phyloP scores from a whole-genome alignment of 2,797 vertebrate genomes.

The Cossypha caffra region DNA sequence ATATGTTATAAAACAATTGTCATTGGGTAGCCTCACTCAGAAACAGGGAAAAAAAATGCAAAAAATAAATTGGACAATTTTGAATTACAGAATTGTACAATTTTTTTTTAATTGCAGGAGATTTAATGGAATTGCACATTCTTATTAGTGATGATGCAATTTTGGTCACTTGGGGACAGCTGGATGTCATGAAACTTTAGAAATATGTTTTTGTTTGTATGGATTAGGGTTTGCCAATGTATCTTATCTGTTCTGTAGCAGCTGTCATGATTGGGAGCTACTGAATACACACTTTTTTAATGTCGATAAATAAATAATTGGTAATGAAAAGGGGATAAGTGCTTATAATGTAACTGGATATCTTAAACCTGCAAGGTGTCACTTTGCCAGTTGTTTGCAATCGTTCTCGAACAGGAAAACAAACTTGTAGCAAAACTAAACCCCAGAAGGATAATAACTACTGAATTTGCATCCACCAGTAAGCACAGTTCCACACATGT shows the following conservation, averaged over 20 bases:
- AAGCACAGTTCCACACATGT: background rate
- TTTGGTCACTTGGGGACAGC: background rate
- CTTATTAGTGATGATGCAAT: background rate
- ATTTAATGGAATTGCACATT: background rate
- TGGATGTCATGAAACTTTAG: background rate
- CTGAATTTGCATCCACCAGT: background rate
- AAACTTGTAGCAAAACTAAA: background rate
- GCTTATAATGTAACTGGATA: background rate
- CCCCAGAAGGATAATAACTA: background rate
- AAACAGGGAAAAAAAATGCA: accelerated
- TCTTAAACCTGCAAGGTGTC: background rate
- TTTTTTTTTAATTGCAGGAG: background rate
- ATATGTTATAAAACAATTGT: background rate
- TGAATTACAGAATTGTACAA: background rate
- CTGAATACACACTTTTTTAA: background rate
- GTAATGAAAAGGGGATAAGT: background rate
- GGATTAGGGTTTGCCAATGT: background rate
- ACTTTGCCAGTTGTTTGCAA: background rate
- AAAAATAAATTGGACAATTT: accelerated
- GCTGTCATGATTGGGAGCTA: background rate
- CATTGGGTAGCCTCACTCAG: background rate
- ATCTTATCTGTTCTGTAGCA: background rate
- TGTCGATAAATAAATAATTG: slow-evolving; percentile 1
- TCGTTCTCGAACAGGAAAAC: background rate
- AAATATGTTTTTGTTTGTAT: background rate